Percentiles rank a stretch among this genome's conserved stretches.
These are phyloP conservation scores for Otus sunia DNA, from an alignment of 2,113 vertebrate genomes.

Conservation along the genomic window DNA sequence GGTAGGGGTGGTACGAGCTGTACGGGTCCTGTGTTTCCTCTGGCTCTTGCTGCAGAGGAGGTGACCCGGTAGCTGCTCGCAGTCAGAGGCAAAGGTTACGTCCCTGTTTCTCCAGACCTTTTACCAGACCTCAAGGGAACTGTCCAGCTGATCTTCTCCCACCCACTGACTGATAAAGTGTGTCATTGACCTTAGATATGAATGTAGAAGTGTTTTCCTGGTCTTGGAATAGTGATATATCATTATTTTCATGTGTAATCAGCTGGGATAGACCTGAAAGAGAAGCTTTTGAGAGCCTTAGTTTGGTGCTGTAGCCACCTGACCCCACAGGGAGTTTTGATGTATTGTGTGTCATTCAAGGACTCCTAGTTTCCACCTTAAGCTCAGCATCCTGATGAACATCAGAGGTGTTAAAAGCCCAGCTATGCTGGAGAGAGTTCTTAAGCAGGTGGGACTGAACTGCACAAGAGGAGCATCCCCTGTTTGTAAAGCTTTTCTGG, in stretches of 20 bases:
- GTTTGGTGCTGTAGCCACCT: not conserved
- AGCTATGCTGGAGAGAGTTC: not conserved
- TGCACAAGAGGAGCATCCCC: not conserved
- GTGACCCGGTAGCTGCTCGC: not conserved
- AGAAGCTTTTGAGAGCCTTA: not conserved
- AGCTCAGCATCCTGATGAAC: not conserved
- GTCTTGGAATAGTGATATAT: not conserved
- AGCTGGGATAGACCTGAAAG: not conserved
- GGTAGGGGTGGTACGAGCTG: not conserved
- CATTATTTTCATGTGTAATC: not conserved
- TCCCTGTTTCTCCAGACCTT: not conserved
- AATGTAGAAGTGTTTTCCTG: not conserved
- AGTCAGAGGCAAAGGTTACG: not conserved
- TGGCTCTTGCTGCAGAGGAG: not conserved
- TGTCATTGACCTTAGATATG: not conserved
- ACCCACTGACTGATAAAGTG: not conserved
- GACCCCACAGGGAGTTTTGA: not conserved
- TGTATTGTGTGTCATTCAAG: not conserved
- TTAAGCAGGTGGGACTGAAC: not conserved
- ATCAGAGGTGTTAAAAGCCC: not conserved
- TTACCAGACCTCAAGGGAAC: not conserved
- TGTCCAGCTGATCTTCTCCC: not conserved
- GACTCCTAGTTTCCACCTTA: not conserved
- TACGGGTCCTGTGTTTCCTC: not conserved
- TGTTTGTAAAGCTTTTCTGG: not conserved